Evolutionary conservation across 2,113 vertebrate species (phyloP).

Genomic region (Haliaeetus leucogaster): DNA sequence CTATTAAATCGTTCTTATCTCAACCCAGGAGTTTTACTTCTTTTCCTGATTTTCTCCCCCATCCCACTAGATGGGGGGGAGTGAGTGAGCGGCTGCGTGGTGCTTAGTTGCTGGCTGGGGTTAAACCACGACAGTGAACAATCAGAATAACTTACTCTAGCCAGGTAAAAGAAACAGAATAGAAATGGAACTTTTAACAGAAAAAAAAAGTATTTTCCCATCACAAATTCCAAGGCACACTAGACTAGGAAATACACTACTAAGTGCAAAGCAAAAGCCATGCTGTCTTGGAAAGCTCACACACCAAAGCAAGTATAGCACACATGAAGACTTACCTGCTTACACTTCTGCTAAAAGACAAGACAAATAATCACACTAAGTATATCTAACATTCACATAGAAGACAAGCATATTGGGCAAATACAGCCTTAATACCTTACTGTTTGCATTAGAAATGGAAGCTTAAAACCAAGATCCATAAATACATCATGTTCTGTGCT

Average conservation of each 20-base stretch:
- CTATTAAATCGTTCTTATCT: too few relatives aligned
- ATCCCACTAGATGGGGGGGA: too few relatives aligned
- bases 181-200: background rate
- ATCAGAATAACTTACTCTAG: background rate
- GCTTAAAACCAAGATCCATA: background rate
- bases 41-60: too few relatives aligned
- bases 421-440: background rate
- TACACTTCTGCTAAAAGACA: constrained; percentile 3
- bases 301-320: background rate
- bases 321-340: background rate
- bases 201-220: background rate
- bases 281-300: background rate
- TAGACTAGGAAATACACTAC: background rate
- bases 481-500: background rate
- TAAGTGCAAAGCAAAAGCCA: background rate
- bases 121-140: too few relatives aligned
- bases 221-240: background rate
- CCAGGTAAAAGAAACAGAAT: background rate
- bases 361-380: background rate
- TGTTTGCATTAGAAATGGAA: background rate
- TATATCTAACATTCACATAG: background rate
- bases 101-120: too few relatives aligned
- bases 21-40: too few relatives aligned
- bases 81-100: too few relatives aligned
- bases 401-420: background rate